Evolutionary conservation across 2,113 vertebrate genomes (phyloP), one percentile per base, ranked within the genome.

Genomic region (Sinosuthora webbiana): DNA sequence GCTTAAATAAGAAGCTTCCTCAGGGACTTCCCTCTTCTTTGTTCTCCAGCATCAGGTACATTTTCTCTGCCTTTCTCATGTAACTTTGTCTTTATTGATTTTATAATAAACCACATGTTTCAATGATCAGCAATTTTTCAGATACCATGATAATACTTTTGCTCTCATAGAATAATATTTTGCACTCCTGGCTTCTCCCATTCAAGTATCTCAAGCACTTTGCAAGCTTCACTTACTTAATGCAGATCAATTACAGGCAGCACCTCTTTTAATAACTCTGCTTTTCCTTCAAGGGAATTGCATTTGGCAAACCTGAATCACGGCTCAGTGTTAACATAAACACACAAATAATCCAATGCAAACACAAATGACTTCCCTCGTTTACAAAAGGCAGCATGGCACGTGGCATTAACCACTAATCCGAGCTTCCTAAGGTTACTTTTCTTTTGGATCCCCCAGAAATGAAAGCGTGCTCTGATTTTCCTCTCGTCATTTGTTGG

Each of bases 71-170:
- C 76, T 96, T 92, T 95, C 78, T 88, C 88, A 80, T 90, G 47
- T 89, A 97, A 95, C 95, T 96, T 96, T 94, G 96, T 95, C 95
- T 95, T 93, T 94, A 97, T 97, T 95, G 97, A 97, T 97, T 97
- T 97, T 96, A 89, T 94, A 97, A 96, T 97, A 96, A 97, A 94
- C 81, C 73, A 70, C 44, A 92, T 79, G 79, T 96, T 97, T 90
- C 95, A 35, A 88, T 95, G 97, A 95, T 97, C 96, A 97, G 95
- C 96, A 91, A 67, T 95, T 96, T 96, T 95, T 95, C 82, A 95
- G 93, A 96, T 94, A 65, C 93, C 89, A 68, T 60, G 89, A 77
- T 95, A 95, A 94, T 93, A 95, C 88, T 95, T 95, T 96, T 89
- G 62, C 93, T 97, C 84, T 93, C 83, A 93, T 20, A 78, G 90